These are phyloP conservation scores for Labeo rohita DNA, from an alignment of 2,113 vertebrate species.

Conservation along the genomic window DNA sequence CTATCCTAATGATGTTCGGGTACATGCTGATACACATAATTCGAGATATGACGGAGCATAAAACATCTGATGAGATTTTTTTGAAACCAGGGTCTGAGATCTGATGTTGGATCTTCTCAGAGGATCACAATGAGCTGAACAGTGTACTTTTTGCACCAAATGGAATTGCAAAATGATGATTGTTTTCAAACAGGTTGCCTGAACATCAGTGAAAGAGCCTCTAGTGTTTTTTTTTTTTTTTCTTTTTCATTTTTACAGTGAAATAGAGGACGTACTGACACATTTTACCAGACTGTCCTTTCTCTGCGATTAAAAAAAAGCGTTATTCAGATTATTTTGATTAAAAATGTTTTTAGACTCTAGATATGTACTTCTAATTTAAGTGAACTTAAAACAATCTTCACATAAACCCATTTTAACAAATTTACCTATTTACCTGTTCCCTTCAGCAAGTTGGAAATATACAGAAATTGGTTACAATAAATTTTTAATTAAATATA, in stretches of 20 bases:
- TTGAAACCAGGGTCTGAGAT: not conserved
- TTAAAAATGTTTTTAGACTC: too few relatives aligned
- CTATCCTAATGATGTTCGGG: not conserved
- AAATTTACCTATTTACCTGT: too few relatives aligned
- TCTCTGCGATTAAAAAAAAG: too few relatives aligned
- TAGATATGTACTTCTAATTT: too few relatives aligned
- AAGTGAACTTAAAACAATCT: too few relatives aligned
- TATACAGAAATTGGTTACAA: too few relatives aligned
- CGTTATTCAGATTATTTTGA: too few relatives aligned
- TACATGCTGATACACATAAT: not conserved
- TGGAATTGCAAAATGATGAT: not conserved
- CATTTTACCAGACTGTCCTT: not conserved
- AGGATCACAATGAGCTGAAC: not conserved
- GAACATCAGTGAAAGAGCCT: not conserved
- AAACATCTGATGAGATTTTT: not conserved
- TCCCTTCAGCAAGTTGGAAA: too few relatives aligned
- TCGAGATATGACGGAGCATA: not conserved
- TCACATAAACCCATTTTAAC: too few relatives aligned
- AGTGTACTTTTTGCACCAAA: not conserved
- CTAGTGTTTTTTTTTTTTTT: too few relatives aligned
- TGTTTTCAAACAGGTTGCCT: not conserved
- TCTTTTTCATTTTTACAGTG: too few relatives aligned
- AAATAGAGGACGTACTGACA: not conserved
- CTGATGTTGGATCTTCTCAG: not conserved
- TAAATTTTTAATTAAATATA: too few relatives aligned